Conservation (phyloP, 2,797 vertebrate species). For the Pantherophis vulpinus region DNA sequence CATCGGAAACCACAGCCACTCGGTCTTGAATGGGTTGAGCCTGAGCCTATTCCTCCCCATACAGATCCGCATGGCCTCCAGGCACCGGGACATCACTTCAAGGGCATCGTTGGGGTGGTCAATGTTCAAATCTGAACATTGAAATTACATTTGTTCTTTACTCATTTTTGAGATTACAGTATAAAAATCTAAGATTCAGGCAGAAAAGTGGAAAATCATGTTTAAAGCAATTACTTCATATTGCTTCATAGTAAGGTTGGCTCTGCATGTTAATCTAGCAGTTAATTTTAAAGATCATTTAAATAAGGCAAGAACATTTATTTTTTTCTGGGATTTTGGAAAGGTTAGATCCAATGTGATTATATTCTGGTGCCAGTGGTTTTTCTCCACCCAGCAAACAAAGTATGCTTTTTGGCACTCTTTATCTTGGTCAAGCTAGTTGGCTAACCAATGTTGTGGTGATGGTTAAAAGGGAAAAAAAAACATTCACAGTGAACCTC, state of each 20-base stretch:
- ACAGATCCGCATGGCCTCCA: too few species aligned
- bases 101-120: too few species aligned
- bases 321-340: slow-evolving; percentile 26
- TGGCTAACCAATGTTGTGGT: background rate
- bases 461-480: background rate
- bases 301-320: background rate
- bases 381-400: slow-evolving; percentile 19
- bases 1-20: too few species aligned
- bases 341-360: background rate
- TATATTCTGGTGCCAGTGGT: slow-evolving; percentile 27
- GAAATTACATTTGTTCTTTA: background rate
- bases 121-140: background rate
- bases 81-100: too few species aligned
- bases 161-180: background rate
- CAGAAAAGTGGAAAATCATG: background rate
- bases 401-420: slow-evolving; percentile 29
- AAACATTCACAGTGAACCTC: background rate
- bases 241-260: background rate
- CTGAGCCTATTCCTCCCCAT: too few species aligned
- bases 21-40: too few species aligned
- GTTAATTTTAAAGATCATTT: slow-evolving; percentile 1
- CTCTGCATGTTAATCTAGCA: slow-evolving; percentile 14
- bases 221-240: background rate
- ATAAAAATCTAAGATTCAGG: background rate
- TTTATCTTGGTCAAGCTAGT: background rate